Base-by-base conservation (phyloP, 2,888 invertebrate genomes). In the Orthonychiurus folsomi region DNA sequence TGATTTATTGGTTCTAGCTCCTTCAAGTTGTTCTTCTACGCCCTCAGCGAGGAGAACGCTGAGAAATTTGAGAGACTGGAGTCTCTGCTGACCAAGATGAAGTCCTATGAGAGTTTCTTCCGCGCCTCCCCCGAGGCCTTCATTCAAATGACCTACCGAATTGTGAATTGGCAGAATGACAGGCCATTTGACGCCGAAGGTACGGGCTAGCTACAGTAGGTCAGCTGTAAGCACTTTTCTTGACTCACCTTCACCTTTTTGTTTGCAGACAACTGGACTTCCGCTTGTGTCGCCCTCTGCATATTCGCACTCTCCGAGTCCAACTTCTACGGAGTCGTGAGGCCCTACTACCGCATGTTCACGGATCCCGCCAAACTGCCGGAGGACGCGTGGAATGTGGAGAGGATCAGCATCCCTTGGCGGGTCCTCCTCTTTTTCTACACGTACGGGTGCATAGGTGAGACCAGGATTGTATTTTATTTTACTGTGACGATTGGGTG, bases 91-190 rank as follows among this genome's bases (percentile, higher is more conserved):
- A 61, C 56, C 2, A 27, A 60, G 47, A 67, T 67, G 67, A 67
- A 67, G 47, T 64, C 63, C 25, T 67, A 67, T 21, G 67, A 67
- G 57, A 65, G 63, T 27, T 67, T 61, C 28, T 67, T 67, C 37
- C 56, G 67, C 47, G 67, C 67, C 21, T 62, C 67, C 12, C 67
- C 67, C 1, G 67, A 67, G 59, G 65, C 65, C 2, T 62, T 67
- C 59, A 52, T 67, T 26, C 67, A 67, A 59, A 37, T 67, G 12
- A 62, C 67, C 21, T 65, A 62, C 55, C 54, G 65, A 56, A 65
- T 60, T 9, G 59, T 65, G 0, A 55, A 62, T 2, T 67, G 64
- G 63, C 61, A 64, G 24, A 58, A 61, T 21, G 54, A 27, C 2
- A 59, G 47, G 23, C 52, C 28, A 18, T 65, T 63, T 56, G 59